Evolutionary conservation across 2,797 vertebrate species (phyloP).

Genomic region (Phrynocephalus forsythii): DNA sequence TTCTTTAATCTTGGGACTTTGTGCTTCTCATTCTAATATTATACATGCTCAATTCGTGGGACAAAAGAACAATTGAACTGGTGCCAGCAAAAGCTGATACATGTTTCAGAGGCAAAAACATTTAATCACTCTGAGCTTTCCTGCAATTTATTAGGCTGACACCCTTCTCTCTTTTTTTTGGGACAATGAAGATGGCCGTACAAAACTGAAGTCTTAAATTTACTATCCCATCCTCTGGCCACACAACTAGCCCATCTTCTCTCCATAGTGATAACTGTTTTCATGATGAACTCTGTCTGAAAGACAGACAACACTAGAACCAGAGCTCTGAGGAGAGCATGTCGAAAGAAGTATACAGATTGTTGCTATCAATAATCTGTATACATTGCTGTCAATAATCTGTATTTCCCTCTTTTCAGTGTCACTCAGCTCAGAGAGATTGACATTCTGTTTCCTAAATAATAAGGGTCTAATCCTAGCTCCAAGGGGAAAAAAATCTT

Average conservation of each 20-base stretch:
- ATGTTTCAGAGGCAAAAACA: constrained; percentile 29
- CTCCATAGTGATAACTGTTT: not conserved
- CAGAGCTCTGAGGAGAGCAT: not conserved
- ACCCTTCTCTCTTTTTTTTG: not conserved
- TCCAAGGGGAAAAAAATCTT: too few relatives aligned
- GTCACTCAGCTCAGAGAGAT: too few relatives aligned
- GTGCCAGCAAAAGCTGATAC: constrained; percentile 41
- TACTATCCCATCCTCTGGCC: not conserved
- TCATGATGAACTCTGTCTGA: not conserved
- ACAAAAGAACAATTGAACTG: constrained; percentile 17
- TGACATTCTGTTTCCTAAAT: not conserved
- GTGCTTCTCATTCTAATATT: constrained; percentile 23
- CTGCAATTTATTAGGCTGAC: constrained; percentile 24
- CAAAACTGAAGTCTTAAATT: not conserved
- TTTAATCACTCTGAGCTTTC: constrained; percentile 35
- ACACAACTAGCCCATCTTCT: not conserved
- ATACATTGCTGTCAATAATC: not conserved
- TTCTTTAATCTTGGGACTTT: constrained; percentile 42
- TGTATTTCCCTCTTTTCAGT: not conserved
- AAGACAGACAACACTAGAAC: too few relatives aligned
- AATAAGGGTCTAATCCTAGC: too few relatives aligned
- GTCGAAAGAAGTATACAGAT: not conserved
- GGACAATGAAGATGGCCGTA: not conserved
- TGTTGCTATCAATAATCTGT: not conserved
- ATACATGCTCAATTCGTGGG: constrained; percentile 6